Conservation (phyloP, 2,888 invertebrate species). For the Spicauda simplicius region DNA sequence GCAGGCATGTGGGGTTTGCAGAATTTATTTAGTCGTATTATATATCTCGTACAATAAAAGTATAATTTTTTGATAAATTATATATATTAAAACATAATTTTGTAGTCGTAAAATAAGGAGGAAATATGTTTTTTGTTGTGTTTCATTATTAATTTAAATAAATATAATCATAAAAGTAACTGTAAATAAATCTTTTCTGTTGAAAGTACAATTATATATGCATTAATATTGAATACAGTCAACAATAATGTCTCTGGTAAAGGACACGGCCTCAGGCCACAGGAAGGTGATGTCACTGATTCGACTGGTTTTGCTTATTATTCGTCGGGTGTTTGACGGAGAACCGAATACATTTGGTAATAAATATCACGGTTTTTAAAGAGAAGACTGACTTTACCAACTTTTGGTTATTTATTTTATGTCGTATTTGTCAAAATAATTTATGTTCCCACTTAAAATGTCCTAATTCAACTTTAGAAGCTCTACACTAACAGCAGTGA, state of each 20-base stretch:
- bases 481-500: too few relatives aligned
- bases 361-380: constrained; percentile 19
- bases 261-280: constrained; percentile 73
- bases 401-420: background rate
- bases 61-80: too few relatives aligned
- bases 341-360: constrained; percentile 54
- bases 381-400: background rate
- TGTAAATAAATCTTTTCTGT: background rate
- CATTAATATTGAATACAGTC: constrained; percentile 37
- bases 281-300: constrained; percentile 82
- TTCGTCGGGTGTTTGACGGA: constrained; percentile 68
- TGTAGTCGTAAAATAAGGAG: background rate
- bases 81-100: too few relatives aligned
- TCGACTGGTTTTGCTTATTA: constrained; percentile 80
- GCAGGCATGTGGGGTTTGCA: too few relatives aligned
- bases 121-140: background rate
- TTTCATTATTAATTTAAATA: background rate
- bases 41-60: background rate
- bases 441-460: background rate
- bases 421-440: background rate
- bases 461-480: too few relatives aligned
- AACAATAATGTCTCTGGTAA: constrained; percentile 56
- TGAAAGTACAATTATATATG: constrained; percentile 10
- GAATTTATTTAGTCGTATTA: background rate
- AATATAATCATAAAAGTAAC: background rate